Base-by-base conservation (phyloP, 2,888 invertebrate genomes). In the Patella pellucida region DNA sequence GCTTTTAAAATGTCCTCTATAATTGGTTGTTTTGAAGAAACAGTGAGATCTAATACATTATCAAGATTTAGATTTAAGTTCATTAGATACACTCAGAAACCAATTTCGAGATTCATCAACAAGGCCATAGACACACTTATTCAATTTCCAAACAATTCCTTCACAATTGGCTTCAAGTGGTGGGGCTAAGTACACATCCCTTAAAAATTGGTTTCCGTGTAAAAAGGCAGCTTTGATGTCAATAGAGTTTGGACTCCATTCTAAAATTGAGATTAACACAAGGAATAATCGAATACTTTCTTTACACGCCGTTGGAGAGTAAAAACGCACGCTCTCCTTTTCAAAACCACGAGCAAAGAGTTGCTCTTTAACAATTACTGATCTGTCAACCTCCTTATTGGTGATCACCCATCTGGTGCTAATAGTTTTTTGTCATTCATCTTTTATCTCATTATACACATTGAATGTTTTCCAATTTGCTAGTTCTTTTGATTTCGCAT, bases 271-370 rank as follows among this genome's bases (percentile, higher is more conserved):
- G 31, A 70, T 52, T 41, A 74, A 54, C 15, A 54, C 68, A 16
- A 75, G n/a, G 19, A 75, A 27, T 69, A 74, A 69, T 69, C 52
- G 51, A 23, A 74, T 15, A 41, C 69, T 69, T 52, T 74, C 74
- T 52, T 52, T 3, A 31, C 23, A 68, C 51, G 69, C 69, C n/a
- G 69, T 74, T 69, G 74, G 74, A 0, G 69, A 74, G 52, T 74
- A 69, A n/a, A 15, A 50, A 52, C 69, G 50, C n/a, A 74, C 69
- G 3, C 51, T 11, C 12, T 51, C 56, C 52, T 75, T 71, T 19
- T 75, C 75, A 75, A 75, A 75, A 14, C 75, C 75, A 31, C 71
- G 19, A 54, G 75, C 75, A 23, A 75, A 71, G 27, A 74, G 67
- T 23, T 52, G 16, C 15, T 27, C 74, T 27, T 74, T 74, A 31